phyloP scores from a whole-genome alignment of 2,888 invertebrate species.

The Rhagonycha fulva region DNA sequence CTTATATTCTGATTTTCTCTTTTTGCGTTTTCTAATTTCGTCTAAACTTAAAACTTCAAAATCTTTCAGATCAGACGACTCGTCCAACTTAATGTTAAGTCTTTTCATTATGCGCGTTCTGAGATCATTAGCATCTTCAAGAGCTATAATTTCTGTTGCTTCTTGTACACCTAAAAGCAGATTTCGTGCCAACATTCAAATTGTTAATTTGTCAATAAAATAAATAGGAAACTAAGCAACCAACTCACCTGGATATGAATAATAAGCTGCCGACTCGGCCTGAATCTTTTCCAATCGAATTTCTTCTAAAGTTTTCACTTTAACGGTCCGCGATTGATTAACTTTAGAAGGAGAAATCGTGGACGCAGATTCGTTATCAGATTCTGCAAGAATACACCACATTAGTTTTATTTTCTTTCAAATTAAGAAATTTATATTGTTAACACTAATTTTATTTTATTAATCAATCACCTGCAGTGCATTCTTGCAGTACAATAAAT shows the following conservation, averaged over 20 bases:
- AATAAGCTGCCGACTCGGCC: conserved; percentile 74
- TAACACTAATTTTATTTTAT: background rate
- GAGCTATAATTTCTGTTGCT: background rate
- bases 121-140: conserved; percentile 39
- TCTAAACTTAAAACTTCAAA: conserved; percentile 60
- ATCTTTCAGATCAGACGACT: conserved; percentile 43
- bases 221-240: background rate
- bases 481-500: conserved; percentile 54
- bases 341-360: conserved; percentile 63
- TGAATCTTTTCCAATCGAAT: conserved; percentile 71
- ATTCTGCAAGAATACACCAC: conserved; percentile 75
- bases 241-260: conserved; percentile 62
- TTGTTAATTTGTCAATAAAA: background rate
- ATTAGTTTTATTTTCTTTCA: conserved; percentile 19
- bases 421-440: conserved; percentile 7
- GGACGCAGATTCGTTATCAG: conserved; percentile 74
- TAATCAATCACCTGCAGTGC: conserved; percentile 40
- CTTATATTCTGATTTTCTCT: conserved; percentile 15
- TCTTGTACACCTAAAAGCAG: conserved; percentile 10
- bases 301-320: conserved; percentile 70
- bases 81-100: conserved; percentile 33
- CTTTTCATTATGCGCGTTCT: conserved; percentile 45
- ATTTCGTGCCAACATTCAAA: background rate
- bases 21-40: conserved; percentile 52
- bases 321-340: conserved; percentile 54